Percentiles rank a stretch among this genome's conserved stretches.
Evolutionary conservation across 2,797 vertebrate species (phyloP).

Genomic region (Arremon aurantiirostris): DNA sequence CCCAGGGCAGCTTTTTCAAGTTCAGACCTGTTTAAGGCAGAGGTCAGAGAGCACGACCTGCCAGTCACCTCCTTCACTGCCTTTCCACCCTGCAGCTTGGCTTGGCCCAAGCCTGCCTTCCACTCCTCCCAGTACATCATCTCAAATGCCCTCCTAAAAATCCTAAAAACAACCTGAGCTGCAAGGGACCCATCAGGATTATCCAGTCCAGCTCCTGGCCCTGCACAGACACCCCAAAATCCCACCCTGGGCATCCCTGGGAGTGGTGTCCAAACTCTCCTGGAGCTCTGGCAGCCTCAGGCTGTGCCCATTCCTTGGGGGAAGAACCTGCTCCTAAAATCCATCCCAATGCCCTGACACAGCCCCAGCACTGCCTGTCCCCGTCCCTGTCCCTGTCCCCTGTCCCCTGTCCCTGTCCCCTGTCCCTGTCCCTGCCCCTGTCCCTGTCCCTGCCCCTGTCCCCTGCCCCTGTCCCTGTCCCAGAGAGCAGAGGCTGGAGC

Average conservation of each 20-base stretch:
- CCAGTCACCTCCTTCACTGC: background rate
- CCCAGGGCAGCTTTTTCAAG: background rate
- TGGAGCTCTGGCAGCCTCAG: background rate
- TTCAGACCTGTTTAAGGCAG: background rate
- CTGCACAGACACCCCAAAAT: background rate
- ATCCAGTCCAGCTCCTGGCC: background rate
- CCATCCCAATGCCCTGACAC: background rate
- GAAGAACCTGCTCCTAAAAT: background rate
- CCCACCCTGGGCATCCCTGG: background rate
- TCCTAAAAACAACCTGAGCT: background rate
- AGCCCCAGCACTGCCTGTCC: background rate
- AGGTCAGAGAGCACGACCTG: background rate
- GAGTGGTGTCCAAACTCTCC: rapidly evolving
- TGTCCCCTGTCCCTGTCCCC: too few relatives aligned
- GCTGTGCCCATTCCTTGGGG: background rate
- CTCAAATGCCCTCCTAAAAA: background rate
- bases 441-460: too few relatives aligned
- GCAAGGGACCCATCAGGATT: background rate
- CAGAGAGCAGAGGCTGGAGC: background rate
- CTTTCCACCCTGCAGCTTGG: background rate
- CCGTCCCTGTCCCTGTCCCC: too few relatives aligned
- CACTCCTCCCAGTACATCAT: background rate
- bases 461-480: background rate
- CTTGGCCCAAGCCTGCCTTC: background rate
- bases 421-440: too few relatives aligned